These are phyloP conservation scores for Eustalomyia histrio DNA, from an alignment of 2,888 invertebrate genomes.

Conservation along the genomic window DNA sequence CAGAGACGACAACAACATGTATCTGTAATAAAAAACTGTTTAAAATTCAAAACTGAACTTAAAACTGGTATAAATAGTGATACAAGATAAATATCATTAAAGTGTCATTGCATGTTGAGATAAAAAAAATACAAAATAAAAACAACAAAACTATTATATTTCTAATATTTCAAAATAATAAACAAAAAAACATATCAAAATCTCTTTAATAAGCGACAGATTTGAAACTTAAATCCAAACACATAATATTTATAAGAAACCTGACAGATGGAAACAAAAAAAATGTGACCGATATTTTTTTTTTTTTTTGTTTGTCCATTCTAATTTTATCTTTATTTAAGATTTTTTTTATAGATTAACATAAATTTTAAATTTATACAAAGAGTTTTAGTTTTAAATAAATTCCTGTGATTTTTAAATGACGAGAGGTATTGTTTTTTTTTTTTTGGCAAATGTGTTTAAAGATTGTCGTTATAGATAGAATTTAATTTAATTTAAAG, in stretches of 20 bases:
- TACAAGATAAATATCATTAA: conserved; percentile 60
- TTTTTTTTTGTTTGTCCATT: conserved; percentile 1
- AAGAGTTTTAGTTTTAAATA: neutral
- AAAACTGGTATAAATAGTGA: conserved; percentile 35
- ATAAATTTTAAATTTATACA: conserved; percentile 25
- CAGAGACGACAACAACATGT: conserved; percentile 33
- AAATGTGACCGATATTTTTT: neutral
- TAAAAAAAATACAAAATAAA: conserved; percentile 31
- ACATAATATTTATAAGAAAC: neutral
- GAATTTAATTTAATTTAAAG: conserved; percentile 54
- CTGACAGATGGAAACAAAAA: neutral
- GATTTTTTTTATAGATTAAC: conserved; percentile 26
- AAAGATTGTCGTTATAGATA: conserved; percentile 65
- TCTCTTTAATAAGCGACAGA: conserved; percentile 1
- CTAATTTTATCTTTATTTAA: conserved; percentile 1
- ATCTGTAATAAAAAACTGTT: conserved; percentile 21
- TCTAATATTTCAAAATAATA: neutral
- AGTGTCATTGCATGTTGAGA: conserved; percentile 57
- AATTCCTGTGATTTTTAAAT: conserved; percentile 13
- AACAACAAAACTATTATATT: conserved; percentile 9
- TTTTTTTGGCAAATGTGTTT: conserved; percentile 55
- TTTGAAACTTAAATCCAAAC: neutral
- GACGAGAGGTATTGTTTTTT: conserved; percentile 13
- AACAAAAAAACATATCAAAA: neutral
- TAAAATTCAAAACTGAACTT: conserved; percentile 1